Evolutionary conservation across 2,797 vertebrate genomes (phyloP).

Genomic region (Betta splendens): DNA sequence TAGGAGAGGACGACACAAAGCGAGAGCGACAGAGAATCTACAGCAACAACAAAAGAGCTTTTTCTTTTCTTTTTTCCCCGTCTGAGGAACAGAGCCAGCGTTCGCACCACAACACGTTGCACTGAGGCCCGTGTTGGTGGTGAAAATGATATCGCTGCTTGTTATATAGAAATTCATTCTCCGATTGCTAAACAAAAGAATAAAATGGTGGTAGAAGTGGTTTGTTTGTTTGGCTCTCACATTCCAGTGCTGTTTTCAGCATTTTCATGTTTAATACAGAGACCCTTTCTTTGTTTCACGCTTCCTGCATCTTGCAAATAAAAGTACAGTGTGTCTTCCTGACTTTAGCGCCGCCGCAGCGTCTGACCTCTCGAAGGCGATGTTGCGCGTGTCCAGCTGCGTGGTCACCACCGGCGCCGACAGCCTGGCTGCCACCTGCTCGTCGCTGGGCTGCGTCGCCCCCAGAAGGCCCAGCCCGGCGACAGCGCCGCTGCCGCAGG

Average conservation of each 20-base stretch:
- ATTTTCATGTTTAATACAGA: neutral
- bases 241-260: too few relatives aligned
- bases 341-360: neutral
- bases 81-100: constrained; percentile 7
- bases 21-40: constrained; percentile 31
- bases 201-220: too few relatives aligned
- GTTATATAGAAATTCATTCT: constrained; percentile 3
- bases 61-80: constrained; percentile 42
- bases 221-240: too few relatives aligned
- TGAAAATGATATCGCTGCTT: constrained; percentile 6
- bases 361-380: constrained; percentile 94
- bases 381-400: constrained; percentile 96
- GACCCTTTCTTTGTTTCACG: neutral
- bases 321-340: too few relatives aligned
- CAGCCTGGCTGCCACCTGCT: constrained; percentile 93
- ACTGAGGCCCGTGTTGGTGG: constrained; percentile 6
- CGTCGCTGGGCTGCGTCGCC: constrained; percentile 90
- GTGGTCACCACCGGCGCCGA: constrained; percentile 93
- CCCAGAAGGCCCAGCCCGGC: constrained; percentile 84
- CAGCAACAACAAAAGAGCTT: constrained; percentile 32
- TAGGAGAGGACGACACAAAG: constrained; percentile 28
- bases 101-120: constrained; percentile 14
- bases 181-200: neutral
- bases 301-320: too few relatives aligned
- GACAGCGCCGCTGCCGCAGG: constrained; percentile 74